Conservation (phyloP, 2,797 vertebrate genomes). For the Pelobates cultripes region DNA sequence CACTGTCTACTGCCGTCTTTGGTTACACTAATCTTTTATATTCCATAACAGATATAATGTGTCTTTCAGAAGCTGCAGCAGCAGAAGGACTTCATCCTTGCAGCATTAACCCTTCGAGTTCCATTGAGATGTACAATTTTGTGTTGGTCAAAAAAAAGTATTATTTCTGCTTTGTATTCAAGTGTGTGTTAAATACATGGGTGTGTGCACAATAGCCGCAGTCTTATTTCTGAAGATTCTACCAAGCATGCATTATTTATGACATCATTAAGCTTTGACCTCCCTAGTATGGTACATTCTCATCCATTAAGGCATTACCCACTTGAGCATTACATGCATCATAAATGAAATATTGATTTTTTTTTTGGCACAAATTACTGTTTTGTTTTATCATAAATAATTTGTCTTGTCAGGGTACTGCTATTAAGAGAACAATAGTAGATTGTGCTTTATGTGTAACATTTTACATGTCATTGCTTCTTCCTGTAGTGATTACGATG, state of each 20-base stretch:
- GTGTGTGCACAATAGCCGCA: background rate
- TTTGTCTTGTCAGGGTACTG: slow-evolving; percentile 42
- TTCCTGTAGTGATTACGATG: slow-evolving; percentile 17
- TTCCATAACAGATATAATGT: slow-evolving; percentile 16
- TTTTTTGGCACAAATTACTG: slow-evolving; percentile 57
- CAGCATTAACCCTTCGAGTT: background rate
- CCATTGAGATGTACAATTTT: background rate
- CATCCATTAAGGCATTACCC: slow-evolving; percentile 67
- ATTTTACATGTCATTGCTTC: background rate
- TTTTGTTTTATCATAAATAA: slow-evolving; percentile 53
- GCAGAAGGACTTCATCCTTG: background rate
- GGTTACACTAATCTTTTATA: slow-evolving; percentile 6
- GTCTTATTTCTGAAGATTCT: slow-evolving; percentile 55
- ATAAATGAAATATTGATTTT: slow-evolving; percentile 71
- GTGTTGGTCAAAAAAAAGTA: background rate
- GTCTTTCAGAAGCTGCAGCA: background rate
- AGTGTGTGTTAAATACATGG: background rate
- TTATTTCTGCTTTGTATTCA: background rate
- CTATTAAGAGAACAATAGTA: slow-evolving; percentile 2
- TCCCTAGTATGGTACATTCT: slow-evolving; percentile 65
- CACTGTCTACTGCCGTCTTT: slow-evolving; percentile 9
- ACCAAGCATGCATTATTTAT: slow-evolving; percentile 64
- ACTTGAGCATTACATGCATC: slow-evolving; percentile 65
- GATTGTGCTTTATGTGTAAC: slow-evolving; percentile 1
- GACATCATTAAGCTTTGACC: slow-evolving; percentile 61